Percentiles rank a stretch among this genome's conserved stretches.
phyloP scores from a whole-genome alignment of 2,888 invertebrate genomes.

The Teleiodes luculella region DNA sequence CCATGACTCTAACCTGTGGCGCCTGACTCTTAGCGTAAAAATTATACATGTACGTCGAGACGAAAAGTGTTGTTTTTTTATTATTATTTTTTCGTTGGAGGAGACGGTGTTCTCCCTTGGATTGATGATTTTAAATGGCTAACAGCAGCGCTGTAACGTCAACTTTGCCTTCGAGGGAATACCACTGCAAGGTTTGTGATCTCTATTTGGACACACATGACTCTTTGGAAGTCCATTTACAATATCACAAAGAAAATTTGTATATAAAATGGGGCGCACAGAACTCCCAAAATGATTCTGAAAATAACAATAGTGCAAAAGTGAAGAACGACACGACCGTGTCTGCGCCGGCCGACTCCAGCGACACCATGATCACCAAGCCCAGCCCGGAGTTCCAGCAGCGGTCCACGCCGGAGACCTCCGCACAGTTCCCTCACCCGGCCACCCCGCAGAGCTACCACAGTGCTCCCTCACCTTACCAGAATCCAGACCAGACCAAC shows the following conservation, averaged over 20 bases:
- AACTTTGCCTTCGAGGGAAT: constrained; percentile 78
- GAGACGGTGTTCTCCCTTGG: constrained; percentile 69
- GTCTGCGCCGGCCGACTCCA: constrained; percentile 86
- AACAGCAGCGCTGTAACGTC: constrained; percentile 75
- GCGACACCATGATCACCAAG: constrained; percentile 82
- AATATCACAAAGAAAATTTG: constrained; percentile 88
- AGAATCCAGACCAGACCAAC: constrained; percentile 78
- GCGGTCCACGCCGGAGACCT: constrained; percentile 78
- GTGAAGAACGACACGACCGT: constrained; percentile 79
- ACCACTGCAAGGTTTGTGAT: constrained; percentile 87
- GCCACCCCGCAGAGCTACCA: constrained; percentile 83
- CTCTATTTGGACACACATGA: constrained; percentile 86
- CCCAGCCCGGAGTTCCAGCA: constrained; percentile 80
- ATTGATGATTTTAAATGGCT: constrained; percentile 76
- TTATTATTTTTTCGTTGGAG: constrained; percentile 75
- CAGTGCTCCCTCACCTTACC: constrained; percentile 83
- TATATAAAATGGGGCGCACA: constrained; percentile 85
- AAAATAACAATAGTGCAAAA: constrained; percentile 83
- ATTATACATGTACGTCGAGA: constrained; percentile 66
- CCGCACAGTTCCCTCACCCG: constrained; percentile 79
- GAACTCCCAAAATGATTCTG: constrained; percentile 77
- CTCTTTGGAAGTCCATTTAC: constrained; percentile 87
- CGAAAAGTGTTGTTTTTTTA: constrained; percentile 66
- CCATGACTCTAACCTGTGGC: constrained; percentile 67
- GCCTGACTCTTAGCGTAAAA: constrained; percentile 53